phyloP scores from a whole-genome alignment of 2,113 vertebrate species.

The Acinonyx jubatus region DNA sequence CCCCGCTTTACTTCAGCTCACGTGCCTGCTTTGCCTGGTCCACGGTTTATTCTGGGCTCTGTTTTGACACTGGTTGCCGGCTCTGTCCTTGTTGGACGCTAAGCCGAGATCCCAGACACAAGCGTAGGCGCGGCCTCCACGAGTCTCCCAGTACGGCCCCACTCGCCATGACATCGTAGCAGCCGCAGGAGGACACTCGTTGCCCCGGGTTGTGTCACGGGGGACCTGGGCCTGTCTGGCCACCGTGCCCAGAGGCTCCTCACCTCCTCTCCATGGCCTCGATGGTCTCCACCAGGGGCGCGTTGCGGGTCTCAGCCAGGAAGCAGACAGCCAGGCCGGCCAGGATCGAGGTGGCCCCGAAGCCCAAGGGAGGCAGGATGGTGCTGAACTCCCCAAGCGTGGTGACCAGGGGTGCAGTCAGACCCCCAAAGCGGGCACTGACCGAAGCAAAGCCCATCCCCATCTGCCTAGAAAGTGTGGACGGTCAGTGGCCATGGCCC shows the following conservation, averaged over 20 bases:
- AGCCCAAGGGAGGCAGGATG: slow-evolving; percentile 82
- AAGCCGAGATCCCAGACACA: not conserved
- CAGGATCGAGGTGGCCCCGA: slow-evolving; percentile 83
- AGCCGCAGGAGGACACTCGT: fast-evolving
- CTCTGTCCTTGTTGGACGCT: not conserved
- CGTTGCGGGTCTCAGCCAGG: slow-evolving; percentile 86
- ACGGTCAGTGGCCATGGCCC: not conserved
- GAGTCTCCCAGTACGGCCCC: no score
- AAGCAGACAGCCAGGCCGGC: slow-evolving; percentile 84
- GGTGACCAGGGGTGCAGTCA: slow-evolving; percentile 87
- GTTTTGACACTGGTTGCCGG: fast-evolving
- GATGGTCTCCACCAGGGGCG: slow-evolving; percentile 87
- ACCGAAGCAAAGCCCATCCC: slow-evolving; percentile 87
- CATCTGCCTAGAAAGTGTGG: slow-evolving; percentile 84
- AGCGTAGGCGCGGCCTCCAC: fast-evolving
- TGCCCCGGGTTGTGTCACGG: fast-evolving
- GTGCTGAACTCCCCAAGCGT: slow-evolving; percentile 80
- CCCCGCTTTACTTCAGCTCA: no score
- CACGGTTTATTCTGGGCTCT: not conserved
- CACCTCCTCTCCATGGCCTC: slow-evolving; percentile 86
- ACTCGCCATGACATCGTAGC: fast-evolving
- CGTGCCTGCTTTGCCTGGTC: not conserved
- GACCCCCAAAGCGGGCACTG: slow-evolving; percentile 87
- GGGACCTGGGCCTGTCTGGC: not conserved
- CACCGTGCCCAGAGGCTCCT: not conserved